Evolutionary conservation across 2,888 invertebrate species (phyloP).

Genomic region (Teleiodes luculella): DNA sequence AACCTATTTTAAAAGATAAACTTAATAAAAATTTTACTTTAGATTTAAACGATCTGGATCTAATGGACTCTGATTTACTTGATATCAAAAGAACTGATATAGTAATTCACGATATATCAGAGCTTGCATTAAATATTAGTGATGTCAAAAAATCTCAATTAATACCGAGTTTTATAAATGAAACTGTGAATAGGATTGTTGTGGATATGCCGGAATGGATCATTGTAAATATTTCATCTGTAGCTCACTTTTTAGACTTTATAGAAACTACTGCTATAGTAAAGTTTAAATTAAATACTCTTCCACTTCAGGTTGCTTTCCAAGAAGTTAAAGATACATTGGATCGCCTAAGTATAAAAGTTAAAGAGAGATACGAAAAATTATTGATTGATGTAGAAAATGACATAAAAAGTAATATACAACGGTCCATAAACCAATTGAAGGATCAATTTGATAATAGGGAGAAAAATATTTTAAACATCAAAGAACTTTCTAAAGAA

Average conservation of each 20-base stretch:
- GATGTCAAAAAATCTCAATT: neutral
- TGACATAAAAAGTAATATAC: too few relatives aligned
- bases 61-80: neutral
- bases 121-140: neutral
- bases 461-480: too few relatives aligned
- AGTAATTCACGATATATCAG: neutral
- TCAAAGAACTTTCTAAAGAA: too few relatives aligned
- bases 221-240: neutral
- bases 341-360: too few relatives aligned
- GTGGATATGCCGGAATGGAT: neutral
- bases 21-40: neutral
- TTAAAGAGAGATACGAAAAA: too few relatives aligned
- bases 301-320: too few relatives aligned
- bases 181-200: neutral
- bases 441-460: too few relatives aligned
- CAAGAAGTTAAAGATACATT: too few relatives aligned
- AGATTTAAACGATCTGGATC: neutral
- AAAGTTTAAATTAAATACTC: neutral
- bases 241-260: neutral
- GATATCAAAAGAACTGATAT: neutral
- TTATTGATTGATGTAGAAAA: too few relatives aligned
- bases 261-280: neutral
- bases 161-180: neutral
- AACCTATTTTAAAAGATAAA: neutral
- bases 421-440: too few relatives aligned